Base-by-base conservation (phyloP, 2,797 vertebrate species). In the Falco concolor region DNA sequence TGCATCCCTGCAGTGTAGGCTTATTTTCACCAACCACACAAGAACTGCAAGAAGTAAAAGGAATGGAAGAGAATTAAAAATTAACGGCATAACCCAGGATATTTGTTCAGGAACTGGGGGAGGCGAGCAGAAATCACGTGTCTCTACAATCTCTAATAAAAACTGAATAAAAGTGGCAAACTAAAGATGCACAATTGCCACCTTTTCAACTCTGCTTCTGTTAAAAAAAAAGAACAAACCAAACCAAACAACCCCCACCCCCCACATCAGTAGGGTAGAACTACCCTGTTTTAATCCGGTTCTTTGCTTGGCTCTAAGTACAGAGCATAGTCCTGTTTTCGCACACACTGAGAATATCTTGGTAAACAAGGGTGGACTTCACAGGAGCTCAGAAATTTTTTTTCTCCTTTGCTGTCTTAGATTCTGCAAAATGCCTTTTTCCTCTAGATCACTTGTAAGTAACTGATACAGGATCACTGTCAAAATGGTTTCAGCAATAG, bases 1-100 rank as follows among this genome's bases (percentile, higher is more conserved):
- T 97, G 91, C 97, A 97, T 97, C 85, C 70, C 77, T 82, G 84
- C 50, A 87, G 69, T 0, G 68, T 28, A 74, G 68, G n/a, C 49
- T 93, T 90, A 61, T 78, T 92, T 86, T 87, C 95, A 85, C 75
- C 68, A 90, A 90, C 23, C 57, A 65, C 85, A 76, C 63, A 81
- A 90, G 74, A 93, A 87, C 97, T 96, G 93, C 36, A 95, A 92
- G 38, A 88, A 91, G 59, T 47, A 86, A 90, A 87, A 75, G 10
- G 52, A 87, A 91, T 17, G 17, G 32, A 56, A 81, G 15, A 87
- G 17, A 69, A 87, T 84, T 91, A 93, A 89, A 94, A 86, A 85
- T 85, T 61, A 69, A 65, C 32, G 15, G 32, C 34, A 68, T 85
- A 69, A 80, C 8, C 3, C 25, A 24, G 42, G 79, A 80, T 49